Base-by-base conservation (phyloP, 1,140 invertebrate genomes). In the Megalonaias nervosa region DNA sequence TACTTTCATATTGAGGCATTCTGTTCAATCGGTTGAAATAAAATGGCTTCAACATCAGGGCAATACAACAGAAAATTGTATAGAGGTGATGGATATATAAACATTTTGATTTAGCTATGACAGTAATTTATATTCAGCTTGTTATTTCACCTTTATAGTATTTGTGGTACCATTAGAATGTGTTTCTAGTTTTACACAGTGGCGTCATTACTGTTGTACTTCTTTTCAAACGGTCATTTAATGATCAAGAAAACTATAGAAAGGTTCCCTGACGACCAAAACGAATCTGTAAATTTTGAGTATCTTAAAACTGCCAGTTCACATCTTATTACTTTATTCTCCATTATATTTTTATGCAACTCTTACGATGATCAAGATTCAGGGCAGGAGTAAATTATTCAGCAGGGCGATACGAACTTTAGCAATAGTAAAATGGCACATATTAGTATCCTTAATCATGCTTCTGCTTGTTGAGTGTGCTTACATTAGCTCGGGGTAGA, bases 381-480 rank as follows among this genome's bases (percentile, higher is more conserved):
- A 84, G 0, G 84, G 84, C n/a, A 84, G 83, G 72, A 86, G 81
- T 66, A 81, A 81, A 60, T 72, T 81, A 56, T 77, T 86, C 2
- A 81, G 76, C 19, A 74, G 80, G 62, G 78, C 84, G 48, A 74
- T 76, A 16, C 58, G 67, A 9, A 81, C 84, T 4, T 67, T 86
- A 15, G 67, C 57, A 23, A 61, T 72, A 61, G 79, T 79, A 15
- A 71, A 65, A 15, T 58, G 15, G 16, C 83, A 84, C 58, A 67
- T 90, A 14, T 61, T 80, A 5, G 83, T 80, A 17, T 90, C 89
- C 71, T 67, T 75, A 38, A 61, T 85, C 15, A 77, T 86, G 9
- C 89, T 90, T 73, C 62, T 76, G 16, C 84, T 89, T 14, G 67
- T 89, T 31, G 84, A 87, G 60, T 82, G 85, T 58, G 84, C 84